Evolutionary conservation across 1,140 invertebrate genomes (phyloP), one percentile per base, ranked within the genome.

Genomic region (Drosophila ogumai): DNA sequence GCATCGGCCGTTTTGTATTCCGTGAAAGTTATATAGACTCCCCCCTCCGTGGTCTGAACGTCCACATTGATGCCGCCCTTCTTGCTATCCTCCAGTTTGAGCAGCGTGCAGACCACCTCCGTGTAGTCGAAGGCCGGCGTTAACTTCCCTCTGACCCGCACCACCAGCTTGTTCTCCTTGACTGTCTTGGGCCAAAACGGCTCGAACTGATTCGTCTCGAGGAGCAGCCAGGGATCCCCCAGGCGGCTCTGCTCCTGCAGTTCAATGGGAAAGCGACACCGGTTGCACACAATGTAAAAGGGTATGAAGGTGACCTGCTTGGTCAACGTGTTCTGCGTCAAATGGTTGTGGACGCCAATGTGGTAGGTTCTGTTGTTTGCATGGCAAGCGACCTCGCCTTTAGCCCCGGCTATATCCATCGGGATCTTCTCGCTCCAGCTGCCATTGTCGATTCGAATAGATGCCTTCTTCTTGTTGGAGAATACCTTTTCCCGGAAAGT

Each of bases 401-500:
- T 96, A 66, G 97, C 99, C 4, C 99, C 99, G 17, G 98, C 98
- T 22, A 98, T 98, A 92, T 99, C 99, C 52, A 99, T 93, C 0
- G 99, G 97, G 92, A 99, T 99, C 92, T 98, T 98, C 60, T 99
- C 97, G 4, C 98, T 99, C 98, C 98, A 99, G 61, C 98, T 96
- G 7, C 97, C 97, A 76, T 97, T 96, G 71, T 96, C 96, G 0
- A 99, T 94, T 80, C 96, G 94, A 17, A 99, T 94, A 15, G 95
- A 95, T 1, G 97, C 97, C 90, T 98, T 98, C 93, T 99, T 99
- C 92, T 98, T 98, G 0, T 96, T 96, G 81, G 98, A 98, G 91
- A 99, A 97, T 47, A 96, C 95, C 92, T 98, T 98, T 0, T 97
- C 96, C 65, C 95, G 96, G 93, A 98, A 99, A 1, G 98, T 98